phyloP scores from a whole-genome alignment of 2,113 vertebrate genomes.

The Brachirus orientalis region DNA sequence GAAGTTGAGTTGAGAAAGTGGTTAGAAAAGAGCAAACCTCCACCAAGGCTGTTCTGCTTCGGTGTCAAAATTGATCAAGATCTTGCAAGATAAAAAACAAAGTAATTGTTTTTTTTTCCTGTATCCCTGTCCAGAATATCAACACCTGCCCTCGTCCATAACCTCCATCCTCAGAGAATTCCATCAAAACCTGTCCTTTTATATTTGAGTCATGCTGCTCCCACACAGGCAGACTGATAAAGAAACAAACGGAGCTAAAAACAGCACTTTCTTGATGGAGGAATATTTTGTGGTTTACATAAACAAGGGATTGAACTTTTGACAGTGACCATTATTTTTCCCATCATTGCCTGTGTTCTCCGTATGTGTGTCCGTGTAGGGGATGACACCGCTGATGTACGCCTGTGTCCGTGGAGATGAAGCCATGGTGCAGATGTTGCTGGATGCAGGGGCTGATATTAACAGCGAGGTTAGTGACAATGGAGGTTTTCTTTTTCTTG shows the following conservation, averaged over 20 bases:
- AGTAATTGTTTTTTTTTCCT: no score
- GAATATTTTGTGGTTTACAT: neutral
- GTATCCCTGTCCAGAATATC: no score
- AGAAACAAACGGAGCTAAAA: neutral
- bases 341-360: constrained; percentile 2
- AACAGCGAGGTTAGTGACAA: constrained; percentile 92
- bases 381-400: constrained; percentile 99
- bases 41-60: no score
- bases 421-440: constrained; percentile 99
- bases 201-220: no score
- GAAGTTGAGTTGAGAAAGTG: no score
- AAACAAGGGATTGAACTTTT: neutral
- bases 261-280: neutral
- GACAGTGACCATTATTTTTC: neutral
- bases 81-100: no score
- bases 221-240: neutral
- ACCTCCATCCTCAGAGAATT: no score
- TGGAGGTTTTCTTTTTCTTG: neutral
- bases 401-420: constrained; percentile 97
- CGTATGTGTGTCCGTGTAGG: constrained; percentile 73
- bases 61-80: no score
- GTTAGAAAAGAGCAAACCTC: no score
- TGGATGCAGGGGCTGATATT: constrained; percentile 97
- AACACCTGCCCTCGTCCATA: no score
- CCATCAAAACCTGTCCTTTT: no score